Evolutionary conservation across 37 sponge, comb jelly and placozoan genomes (phyloP).

Genomic region (Chondrosia reniformis): DNA sequence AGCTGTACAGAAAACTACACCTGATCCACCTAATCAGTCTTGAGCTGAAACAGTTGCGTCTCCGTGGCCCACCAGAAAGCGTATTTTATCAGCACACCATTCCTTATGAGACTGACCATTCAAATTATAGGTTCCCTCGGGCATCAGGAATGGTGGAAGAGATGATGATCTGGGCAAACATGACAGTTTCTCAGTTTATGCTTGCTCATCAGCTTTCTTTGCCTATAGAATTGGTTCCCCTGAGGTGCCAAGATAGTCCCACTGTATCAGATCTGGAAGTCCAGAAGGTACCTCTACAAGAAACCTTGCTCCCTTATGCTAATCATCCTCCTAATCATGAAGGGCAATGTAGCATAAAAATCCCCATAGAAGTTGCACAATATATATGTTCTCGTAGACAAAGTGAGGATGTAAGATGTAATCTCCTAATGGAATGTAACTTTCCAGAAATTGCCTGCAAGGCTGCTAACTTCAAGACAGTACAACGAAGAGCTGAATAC

Average conservation of each 20-base stretch:
- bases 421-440: not conserved
- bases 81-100: constrained; percentile 14
- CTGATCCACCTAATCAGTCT: constrained; percentile 36
- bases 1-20: constrained; percentile 13
- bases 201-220: not conserved
- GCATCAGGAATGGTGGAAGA: constrained; percentile 51
- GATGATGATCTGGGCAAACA: constrained; percentile 75
- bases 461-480: not conserved
- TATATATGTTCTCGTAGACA: too few relatives aligned
- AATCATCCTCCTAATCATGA: not conserved
- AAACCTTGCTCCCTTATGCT: too few relatives aligned
- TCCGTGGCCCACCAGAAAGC: not conserved
- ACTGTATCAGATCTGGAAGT: constrained; percentile 2
- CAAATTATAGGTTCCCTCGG: constrained; percentile 20
- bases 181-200: constrained; percentile 25
- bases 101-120: constrained; percentile 21
- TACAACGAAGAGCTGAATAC: constrained; percentile 33
- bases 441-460: constrained; percentile 55
- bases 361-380: not conserved
- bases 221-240: constrained; percentile 13
- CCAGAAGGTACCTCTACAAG: not conserved
- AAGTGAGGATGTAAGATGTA: not conserved
- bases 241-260: constrained; percentile 38
- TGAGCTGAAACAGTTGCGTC: constrained; percentile 11
- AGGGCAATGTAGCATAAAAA: not conserved